Evolutionary conservation across 2,797 vertebrate genomes (phyloP), one percentile per base, ranked within the genome.

Genomic region (Anolis apletophallus): DNA sequence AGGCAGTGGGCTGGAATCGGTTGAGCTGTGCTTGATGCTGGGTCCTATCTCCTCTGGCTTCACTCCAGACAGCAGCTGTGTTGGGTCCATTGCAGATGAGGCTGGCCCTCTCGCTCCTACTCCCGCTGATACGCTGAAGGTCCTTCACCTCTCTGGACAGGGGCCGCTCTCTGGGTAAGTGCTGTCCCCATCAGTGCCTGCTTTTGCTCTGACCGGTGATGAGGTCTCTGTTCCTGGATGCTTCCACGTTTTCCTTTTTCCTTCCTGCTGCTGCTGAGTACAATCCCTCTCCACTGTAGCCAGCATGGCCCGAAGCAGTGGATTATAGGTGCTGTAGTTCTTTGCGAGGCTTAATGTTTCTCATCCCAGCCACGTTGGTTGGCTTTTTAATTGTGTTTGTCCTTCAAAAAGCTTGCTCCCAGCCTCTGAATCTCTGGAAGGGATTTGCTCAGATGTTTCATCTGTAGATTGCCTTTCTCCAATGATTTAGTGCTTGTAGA

Each of bases 91-190:
- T 23, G 85, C 81, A 57, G 95, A 96, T 90, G 93, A 93, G 34
- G 91, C 74, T 55, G 92, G 87, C 78, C 91, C 91, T 61, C 94
- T 96, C 68, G 93, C 87, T 0, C 94, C 96, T 26, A 98, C 98
- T 0, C 98, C 98, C 17, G 97, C 97, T 26, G 96, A 90, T 73
- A 97, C 95, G 79, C 95, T 99, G 84, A 96, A 93, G 0, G 94
- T 99, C 81, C 96, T 99, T 87, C 98, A 99, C 34, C 96, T 99
- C 36, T 99, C 98, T 36, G 98, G 98, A 74, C 98, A 99, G 91
- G 95, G 94, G 74, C 95, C 97, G 94, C 95, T 97, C 82, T 97
- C 97, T 77, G 97, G 82, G 99, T 99, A 96, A 98, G 98, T 86
- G 84, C 59, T 85, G 81, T 73, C 16, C 16, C 16, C 16, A 5